phyloP scores from a whole-genome alignment of 1,140 invertebrate genomes.

The Camponotus pennsylvanicus region DNA sequence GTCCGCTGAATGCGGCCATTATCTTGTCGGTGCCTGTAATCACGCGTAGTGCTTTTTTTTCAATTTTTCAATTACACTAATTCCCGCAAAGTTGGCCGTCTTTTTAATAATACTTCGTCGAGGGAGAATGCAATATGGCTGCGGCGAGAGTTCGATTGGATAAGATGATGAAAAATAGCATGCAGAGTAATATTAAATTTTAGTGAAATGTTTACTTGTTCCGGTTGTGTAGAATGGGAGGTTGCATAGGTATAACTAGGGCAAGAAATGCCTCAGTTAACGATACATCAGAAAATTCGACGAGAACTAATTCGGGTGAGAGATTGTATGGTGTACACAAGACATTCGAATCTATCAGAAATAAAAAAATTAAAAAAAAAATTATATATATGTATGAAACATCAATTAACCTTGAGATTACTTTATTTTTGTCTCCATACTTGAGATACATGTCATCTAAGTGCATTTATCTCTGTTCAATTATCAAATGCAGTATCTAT shows the following conservation, averaged over 20 bases:
- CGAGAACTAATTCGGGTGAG: conserved; percentile 92
- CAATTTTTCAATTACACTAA: too few relatives aligned
- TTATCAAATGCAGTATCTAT: background rate
- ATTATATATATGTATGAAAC: conserved; percentile 26
- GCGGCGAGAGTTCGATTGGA: conserved; percentile 44
- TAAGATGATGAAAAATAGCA: conserved; percentile 85
- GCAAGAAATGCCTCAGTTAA: conserved; percentile 92
- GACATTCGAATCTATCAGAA: background rate
- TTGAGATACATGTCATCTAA: conserved; percentile 67
- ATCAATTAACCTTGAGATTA: conserved; percentile 74
- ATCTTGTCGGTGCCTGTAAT: too few relatives aligned
- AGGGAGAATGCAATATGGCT: conserved; percentile 28
- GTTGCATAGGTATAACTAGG: conserved; percentile 93
- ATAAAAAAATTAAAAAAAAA: background rate
- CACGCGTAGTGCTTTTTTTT: too few relatives aligned
- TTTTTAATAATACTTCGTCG: too few relatives aligned
- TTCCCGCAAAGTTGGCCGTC: too few relatives aligned
- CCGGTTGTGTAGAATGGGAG: conserved; percentile 90
- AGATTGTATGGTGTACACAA: conserved; percentile 64
- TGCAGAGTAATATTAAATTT: conserved; percentile 83
- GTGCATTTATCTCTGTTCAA: conserved; percentile 8
- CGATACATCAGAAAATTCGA: conserved; percentile 91
- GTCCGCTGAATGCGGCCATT: too few relatives aligned
- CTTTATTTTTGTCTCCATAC: conserved; percentile 64
- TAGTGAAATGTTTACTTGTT: conserved; percentile 86